Percentiles rank a stretch among this genome's conserved stretches.
These are phyloP conservation scores for Spinus olivaceus DNA, from an alignment of 2,797 vertebrate genomes.

Conservation along the genomic window DNA sequence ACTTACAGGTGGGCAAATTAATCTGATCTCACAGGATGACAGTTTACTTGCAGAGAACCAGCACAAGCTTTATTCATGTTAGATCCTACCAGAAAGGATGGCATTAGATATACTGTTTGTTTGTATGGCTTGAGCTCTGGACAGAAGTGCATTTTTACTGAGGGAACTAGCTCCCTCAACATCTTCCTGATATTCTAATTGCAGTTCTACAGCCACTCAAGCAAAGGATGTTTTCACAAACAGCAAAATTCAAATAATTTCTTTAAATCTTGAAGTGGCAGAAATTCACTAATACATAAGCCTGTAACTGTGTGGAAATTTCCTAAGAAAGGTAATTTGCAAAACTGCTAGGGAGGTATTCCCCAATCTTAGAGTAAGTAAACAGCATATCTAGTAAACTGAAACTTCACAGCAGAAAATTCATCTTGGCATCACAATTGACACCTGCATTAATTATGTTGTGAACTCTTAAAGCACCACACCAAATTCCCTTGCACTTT, in stretches of 20 bases:
- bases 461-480: slow-evolving; percentile 41
- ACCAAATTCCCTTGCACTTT: slow-evolving; percentile 43
- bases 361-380: background rate
- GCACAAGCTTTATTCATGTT: background rate
- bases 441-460: background rate
- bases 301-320: background rate
- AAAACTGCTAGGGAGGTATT: background rate
- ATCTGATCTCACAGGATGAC: background rate
- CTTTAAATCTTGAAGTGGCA: background rate
- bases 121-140: background rate
- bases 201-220: background rate
- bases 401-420: background rate
- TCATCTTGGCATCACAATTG: background rate
- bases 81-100: slow-evolving; percentile 1
- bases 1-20: slow-evolving; percentile 15
- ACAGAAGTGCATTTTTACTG: background rate
- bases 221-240: background rate
- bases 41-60: background rate
- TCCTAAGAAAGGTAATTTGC: background rate
- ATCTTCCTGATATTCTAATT: background rate
- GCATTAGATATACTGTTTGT: background rate
- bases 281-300: background rate
- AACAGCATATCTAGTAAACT: slow-evolving; percentile 1
- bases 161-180: background rate
- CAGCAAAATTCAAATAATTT: background rate